These are phyloP conservation scores for Solea solea DNA, from an alignment of 2,113 vertebrate species.

Conservation along the genomic window DNA sequence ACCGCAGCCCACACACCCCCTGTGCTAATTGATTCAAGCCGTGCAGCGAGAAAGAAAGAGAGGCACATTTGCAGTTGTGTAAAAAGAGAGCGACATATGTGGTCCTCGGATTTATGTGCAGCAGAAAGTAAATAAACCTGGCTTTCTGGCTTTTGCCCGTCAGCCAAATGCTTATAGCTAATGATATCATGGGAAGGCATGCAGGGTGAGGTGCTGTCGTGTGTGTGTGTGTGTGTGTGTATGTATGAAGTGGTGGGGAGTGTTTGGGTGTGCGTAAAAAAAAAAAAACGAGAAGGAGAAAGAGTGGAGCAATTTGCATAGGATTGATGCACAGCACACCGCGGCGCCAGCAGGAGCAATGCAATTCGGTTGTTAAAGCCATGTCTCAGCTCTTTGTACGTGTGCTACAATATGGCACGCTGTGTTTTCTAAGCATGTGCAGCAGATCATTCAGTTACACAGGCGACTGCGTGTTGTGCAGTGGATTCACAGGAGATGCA, in stretches of 20 bases:
- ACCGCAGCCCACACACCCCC: slow-evolving; percentile 22
- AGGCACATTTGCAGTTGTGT: slow-evolving; percentile 48
- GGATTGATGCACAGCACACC: slow-evolving; percentile 67
- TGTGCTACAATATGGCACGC: slow-evolving; percentile 18
- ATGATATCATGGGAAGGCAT: slow-evolving; percentile 68
- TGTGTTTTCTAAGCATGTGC: slow-evolving; percentile 11
- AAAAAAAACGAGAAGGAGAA: slow-evolving; percentile 10
- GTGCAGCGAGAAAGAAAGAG: slow-evolving; percentile 22
- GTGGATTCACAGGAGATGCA: slow-evolving; percentile 10
- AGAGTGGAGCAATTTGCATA: slow-evolving; percentile 66
- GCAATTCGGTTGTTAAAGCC: slow-evolving; percentile 48
- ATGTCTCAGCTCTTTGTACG: slow-evolving; percentile 54
- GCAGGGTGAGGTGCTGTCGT: slow-evolving; percentile 45
- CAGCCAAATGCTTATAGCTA: slow-evolving; percentile 74
- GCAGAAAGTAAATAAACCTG: slow-evolving; percentile 40
- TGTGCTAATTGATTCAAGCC: slow-evolving; percentile 64
- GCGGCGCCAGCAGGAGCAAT: slow-evolving; percentile 45
- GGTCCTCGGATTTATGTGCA: slow-evolving; percentile 68
- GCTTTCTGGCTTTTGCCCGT: slow-evolving; percentile 62
- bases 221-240: slow-evolving; percentile 32
- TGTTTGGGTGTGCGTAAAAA: slow-evolving; percentile 38
- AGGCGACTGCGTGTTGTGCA: slow-evolving; percentile 10
- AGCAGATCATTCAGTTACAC: slow-evolving; percentile 18
- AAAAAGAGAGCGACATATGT: slow-evolving; percentile 71
- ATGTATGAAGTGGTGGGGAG: slow-evolving; percentile 17